Base-by-base conservation (phyloP, 2,113 vertebrate genomes). In the Galeopterus variegatus region DNA sequence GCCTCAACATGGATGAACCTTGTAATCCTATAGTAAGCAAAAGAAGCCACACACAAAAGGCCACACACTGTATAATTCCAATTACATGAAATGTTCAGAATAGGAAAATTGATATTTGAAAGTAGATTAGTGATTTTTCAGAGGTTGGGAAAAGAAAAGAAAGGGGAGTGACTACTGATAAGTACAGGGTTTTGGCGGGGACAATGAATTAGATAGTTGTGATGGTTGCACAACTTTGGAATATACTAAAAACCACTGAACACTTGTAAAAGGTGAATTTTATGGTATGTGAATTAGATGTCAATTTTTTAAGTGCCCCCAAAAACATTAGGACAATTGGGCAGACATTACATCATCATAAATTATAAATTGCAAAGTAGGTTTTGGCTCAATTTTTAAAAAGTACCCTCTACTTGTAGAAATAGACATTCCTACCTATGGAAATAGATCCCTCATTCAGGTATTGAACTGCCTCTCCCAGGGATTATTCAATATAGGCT, bases 381-480 rank as follows among this genome's bases (percentile, higher is more conserved):
- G 41, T 41, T 41, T 41, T 41, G 12, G 62, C 36, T 11, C 41
- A 45, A 45, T 13, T 45, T 73, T 90, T 88, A 33, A 79, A 52
- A 83, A 96, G 15, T 21, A 72, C 19, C 90, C 95, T 83, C 54
- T 56, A 73, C 33, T 70, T 82, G 65, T 72, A 87, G 69, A 88
- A 91, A 72, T 28, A 67, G 13, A 67, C 33, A 83, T 7, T 3
- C 10, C 33, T 11, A 65, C 2, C 28, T 45, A 54, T 28, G 7
- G 5, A 92, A 80, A 85, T 45, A 41, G 84, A 67, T 48, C 54
- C 17, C 18, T 84, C 31, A 41, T 77, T 54, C 54, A 84, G 67
- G 6, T 67, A 41, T 70, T 48, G 7, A 80, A 50, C 15, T 69
- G 17, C 52, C 77, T 85, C 7, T 62, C 45, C 31, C 58, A 72